phyloP scores from a whole-genome alignment of 2,797 vertebrate species.

The Okamejei kenojei region DNA sequence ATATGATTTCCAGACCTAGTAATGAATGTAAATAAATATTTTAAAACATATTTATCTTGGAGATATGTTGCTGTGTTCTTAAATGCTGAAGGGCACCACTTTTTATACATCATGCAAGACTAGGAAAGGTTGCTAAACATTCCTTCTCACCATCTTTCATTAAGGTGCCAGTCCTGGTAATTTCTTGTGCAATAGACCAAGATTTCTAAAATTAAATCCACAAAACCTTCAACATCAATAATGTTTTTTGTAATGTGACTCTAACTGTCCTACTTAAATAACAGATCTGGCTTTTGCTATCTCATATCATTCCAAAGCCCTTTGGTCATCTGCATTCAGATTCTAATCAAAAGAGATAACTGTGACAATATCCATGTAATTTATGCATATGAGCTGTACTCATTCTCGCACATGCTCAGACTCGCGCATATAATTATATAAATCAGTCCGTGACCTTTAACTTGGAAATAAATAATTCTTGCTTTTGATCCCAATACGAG shows the following conservation, averaged over 20 bases:
- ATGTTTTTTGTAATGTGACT: neutral
- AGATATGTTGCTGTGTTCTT: neutral
- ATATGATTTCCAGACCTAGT: neutral
- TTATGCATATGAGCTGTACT: too few species aligned
- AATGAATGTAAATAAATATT: neutral
- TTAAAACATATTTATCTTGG: neutral
- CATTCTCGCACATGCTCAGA: too few species aligned
- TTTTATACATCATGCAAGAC: too few species aligned
- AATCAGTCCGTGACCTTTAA: too few species aligned
- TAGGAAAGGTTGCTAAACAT: neutral
- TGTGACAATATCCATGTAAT: too few species aligned
- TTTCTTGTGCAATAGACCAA: neutral
- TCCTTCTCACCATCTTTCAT: neutral
- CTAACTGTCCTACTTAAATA: neutral
- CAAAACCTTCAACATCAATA: neutral
- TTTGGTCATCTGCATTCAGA: neutral
- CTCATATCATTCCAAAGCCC: neutral
- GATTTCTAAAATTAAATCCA: neutral
- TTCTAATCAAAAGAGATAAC: neutral
- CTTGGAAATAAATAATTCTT: too few species aligned
- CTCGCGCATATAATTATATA: too few species aligned
- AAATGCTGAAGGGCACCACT: neutral
- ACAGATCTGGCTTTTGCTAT: neutral
- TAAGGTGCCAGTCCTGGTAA: neutral
- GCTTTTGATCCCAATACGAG: too few species aligned